Evolutionary conservation across 2,113 vertebrate genomes (phyloP).

Genomic region (Nycticorax nycticorax): DNA sequence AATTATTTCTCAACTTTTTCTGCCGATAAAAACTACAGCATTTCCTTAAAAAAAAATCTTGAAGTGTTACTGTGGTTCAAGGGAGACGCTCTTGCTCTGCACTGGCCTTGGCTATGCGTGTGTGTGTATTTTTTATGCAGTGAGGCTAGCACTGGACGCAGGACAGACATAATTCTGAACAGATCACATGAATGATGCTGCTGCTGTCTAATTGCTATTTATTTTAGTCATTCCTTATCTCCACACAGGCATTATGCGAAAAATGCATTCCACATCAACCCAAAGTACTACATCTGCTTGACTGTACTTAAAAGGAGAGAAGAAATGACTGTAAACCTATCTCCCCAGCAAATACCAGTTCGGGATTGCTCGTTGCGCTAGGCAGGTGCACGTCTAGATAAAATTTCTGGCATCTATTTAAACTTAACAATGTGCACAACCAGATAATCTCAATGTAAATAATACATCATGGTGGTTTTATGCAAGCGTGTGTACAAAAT

Average conservation of each 20-base stretch:
- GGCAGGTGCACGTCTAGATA: conserved; percentile 82
- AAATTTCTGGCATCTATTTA: conserved; percentile 85
- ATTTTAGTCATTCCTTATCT: conserved; percentile 66
- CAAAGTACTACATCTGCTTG: conserved; percentile 73
- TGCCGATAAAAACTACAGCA: not conserved
- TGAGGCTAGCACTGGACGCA: fast-evolving
- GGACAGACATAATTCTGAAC: not conserved
- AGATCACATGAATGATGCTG: not conserved
- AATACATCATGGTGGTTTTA: conserved; percentile 61
- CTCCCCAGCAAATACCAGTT: conserved; percentile 78
- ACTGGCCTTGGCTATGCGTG: not conserved
- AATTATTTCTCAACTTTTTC: not conserved
- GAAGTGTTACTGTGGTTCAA: not conserved
- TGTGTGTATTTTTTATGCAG: not conserved
- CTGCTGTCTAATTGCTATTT: conserved; percentile 58
- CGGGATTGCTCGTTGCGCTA: conserved; percentile 42
- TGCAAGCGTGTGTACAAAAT: not conserved
- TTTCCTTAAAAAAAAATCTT: not conserved
- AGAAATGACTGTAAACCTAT: conserved; percentile 79
- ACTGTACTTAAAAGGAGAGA: conserved; percentile 77
- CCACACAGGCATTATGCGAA: conserved; percentile 62
- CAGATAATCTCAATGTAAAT: conserved; percentile 78
- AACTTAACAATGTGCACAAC: conserved; percentile 76
- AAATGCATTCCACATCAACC: conserved; percentile 58
- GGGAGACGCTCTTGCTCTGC: not conserved